phyloP scores from a whole-genome alignment of 2,797 vertebrate species.

The Thamnophis elegans region DNA sequence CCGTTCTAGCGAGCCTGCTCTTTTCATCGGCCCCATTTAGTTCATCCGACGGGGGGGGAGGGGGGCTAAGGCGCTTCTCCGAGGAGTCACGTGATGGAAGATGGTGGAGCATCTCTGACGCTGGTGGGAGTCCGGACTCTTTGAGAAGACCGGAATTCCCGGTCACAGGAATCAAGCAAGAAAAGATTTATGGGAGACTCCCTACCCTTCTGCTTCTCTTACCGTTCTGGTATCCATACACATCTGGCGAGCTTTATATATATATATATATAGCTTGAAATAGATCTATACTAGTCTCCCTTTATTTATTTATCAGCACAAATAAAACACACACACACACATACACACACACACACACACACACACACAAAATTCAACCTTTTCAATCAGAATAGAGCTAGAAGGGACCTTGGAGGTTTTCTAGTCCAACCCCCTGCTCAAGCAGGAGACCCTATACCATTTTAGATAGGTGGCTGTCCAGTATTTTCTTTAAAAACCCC shows the following conservation, averaged over 20 bases:
- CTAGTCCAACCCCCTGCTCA: no score
- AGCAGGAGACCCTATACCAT: no score
- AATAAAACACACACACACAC: no score
- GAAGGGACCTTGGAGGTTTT: no score
- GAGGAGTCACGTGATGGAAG: not conserved
- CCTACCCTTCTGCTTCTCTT: not conserved
- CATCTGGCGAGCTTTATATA: not conserved
- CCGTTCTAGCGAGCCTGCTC: not conserved
- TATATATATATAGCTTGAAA: no score
- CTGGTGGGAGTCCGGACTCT: not conserved
- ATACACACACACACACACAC: no score
- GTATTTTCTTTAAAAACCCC: no score
- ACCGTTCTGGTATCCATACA: not conserved
- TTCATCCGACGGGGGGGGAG: not conserved
- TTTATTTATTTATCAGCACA: no score
- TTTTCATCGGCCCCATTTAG: not conserved
- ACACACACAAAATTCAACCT: no score
- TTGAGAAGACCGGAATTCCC: not conserved
- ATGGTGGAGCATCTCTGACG: not conserved
- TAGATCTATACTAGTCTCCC: no score
- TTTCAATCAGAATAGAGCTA: no score
- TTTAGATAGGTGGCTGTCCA: no score
- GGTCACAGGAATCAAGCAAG: not conserved
- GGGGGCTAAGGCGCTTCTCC: not conserved
- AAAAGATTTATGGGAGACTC: not conserved